These are phyloP conservation scores for Ennomos quercinarius DNA, from an alignment of 2,888 invertebrate species.

Conservation along the genomic window DNA sequence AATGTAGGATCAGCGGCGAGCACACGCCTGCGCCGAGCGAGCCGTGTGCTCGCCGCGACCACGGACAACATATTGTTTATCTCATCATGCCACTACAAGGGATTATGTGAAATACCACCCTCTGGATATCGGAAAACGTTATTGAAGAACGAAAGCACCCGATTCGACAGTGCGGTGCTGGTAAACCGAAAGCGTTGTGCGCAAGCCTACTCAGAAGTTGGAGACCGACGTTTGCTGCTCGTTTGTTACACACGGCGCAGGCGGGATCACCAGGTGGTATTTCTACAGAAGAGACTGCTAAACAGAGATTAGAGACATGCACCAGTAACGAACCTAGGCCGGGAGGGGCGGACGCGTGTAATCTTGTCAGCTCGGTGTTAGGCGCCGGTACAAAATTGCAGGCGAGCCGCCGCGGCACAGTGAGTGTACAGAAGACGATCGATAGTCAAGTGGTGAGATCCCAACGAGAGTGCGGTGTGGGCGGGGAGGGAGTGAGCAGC, in stretches of 20 bases:
- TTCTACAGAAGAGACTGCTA: conserved; percentile 66
- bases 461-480: conserved; percentile 56
- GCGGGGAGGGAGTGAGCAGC: conserved; percentile 56
- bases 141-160: conserved; percentile 18
- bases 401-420: conserved; percentile 46
- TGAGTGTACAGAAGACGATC: conserved; percentile 53
- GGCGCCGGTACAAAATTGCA: conserved; percentile 51
- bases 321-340: conserved; percentile 57
- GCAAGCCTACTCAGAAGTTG: conserved; percentile 21
- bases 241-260: conserved; percentile 48
- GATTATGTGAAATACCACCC: conserved; percentile 79
- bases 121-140: conserved; percentile 49
- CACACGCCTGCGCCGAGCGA: conserved; percentile 34
- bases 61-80: conserved; percentile 56
- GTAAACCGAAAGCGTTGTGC: conserved; percentile 28
- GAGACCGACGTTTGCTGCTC: conserved; percentile 67
- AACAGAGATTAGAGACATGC: conserved; percentile 77
- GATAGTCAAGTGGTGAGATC: conserved; percentile 61
- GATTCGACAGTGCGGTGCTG: conserved; percentile 22
- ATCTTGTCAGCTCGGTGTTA: conserved; percentile 42
- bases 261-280: conserved; percentile 72
- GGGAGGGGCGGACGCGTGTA: conserved; percentile 53
- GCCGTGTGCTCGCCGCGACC: conserved; percentile 55
- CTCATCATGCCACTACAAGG: conserved; percentile 79
- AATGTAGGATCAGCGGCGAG: conserved; percentile 33